Conservation (phyloP, 2,797 vertebrate species). For the Megaceryle alcyon region DNA sequence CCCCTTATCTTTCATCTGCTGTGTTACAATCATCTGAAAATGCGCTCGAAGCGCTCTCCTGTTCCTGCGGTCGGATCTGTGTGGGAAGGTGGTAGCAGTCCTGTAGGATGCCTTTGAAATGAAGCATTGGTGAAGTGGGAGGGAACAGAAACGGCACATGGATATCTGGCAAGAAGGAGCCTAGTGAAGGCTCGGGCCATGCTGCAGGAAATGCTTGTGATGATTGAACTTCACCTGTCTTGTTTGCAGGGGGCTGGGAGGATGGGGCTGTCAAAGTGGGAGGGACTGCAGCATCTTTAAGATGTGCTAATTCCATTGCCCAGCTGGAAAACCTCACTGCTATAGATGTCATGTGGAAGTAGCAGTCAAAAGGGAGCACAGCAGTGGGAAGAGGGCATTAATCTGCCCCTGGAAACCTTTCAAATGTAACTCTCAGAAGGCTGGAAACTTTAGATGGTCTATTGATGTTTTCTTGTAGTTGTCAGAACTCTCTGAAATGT, state of each 20-base stretch:
- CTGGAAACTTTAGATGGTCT: background rate
- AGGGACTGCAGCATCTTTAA: background rate
- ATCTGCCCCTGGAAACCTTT: background rate
- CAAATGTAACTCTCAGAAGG: background rate
- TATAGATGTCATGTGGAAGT: background rate
- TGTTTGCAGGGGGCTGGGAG: background rate
- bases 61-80: background rate
- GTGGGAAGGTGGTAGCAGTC: background rate
- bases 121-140: background rate
- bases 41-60: rapidly evolving
- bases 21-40: background rate
- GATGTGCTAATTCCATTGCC: background rate
- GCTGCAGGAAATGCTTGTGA: background rate
- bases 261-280: background rate
- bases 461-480: background rate
- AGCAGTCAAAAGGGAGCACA: background rate
- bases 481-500: background rate
- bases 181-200: background rate
- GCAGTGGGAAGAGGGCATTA: background rate
- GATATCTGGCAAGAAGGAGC: background rate
- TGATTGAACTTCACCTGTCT: background rate
- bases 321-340: background rate
- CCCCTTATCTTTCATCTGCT: background rate
- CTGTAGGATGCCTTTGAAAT: conserved; percentile 19
- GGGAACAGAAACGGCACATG: background rate